phyloP scores from a whole-genome alignment of 2,113 vertebrate species.

The Aix galericulata region DNA sequence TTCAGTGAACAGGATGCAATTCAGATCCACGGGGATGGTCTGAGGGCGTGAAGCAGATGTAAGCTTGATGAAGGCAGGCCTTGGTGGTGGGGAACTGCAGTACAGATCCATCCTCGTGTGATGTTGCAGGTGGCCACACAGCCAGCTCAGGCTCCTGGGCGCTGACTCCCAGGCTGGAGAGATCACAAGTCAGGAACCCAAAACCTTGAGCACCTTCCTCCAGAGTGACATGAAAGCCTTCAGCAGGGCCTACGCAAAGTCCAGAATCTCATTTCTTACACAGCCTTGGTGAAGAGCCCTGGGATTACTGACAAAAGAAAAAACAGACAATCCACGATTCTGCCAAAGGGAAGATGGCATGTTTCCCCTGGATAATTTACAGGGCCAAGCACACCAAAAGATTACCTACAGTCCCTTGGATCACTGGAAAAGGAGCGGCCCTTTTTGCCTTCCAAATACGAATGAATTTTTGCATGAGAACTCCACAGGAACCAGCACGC shows the following conservation, averaged over 20 bases:
- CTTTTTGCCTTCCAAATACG: constrained; percentile 33
- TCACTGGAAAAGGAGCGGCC: constrained; percentile 15
- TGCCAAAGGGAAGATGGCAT: neutral
- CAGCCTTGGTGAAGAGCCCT: neutral
- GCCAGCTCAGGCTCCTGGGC: neutral
- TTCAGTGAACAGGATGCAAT: neutral
- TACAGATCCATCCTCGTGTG: neutral
- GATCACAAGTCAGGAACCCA: neutral
- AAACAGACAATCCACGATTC: neutral
- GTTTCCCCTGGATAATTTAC: neutral
- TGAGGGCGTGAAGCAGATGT: neutral
- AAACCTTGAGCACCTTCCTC: neutral
- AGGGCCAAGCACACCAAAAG: neutral
- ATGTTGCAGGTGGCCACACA: neutral
- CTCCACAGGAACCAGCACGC: neutral
- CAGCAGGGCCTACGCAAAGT: neutral
- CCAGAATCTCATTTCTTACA: neutral
- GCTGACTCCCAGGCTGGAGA: neutral
- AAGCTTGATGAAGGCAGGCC: neutral
- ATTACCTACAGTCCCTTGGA: neutral
- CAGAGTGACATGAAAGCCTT: neutral
- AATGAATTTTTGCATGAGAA: neutral
- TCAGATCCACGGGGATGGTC: neutral
- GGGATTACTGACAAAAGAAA: neutral
- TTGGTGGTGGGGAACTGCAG: neutral